phyloP scores from a whole-genome alignment of 1,140 invertebrate species.

The Sycophaga agraensis region DNA sequence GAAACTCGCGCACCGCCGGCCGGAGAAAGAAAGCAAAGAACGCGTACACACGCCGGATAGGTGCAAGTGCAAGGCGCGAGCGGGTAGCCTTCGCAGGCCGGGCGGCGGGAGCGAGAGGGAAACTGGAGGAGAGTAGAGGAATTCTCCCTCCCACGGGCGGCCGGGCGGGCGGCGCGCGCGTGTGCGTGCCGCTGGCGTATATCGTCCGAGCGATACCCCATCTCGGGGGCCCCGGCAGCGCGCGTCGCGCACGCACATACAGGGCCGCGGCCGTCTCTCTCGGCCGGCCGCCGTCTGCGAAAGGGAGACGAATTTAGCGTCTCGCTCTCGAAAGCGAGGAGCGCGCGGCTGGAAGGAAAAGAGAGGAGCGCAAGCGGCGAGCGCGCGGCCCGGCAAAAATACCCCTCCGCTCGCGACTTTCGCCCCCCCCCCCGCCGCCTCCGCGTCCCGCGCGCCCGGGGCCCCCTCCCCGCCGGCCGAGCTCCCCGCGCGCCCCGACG shows the following conservation, averaged over 20 bases:
- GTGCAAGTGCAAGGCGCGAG: background rate
- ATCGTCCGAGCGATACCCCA: slow-evolving; percentile 33
- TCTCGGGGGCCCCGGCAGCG: background rate
- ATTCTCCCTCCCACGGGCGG: slow-evolving; percentile 46
- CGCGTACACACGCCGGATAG: too few species aligned
- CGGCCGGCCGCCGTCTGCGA: slow-evolving; percentile 17
- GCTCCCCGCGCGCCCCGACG: too few species aligned
- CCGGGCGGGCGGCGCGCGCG: too few species aligned
- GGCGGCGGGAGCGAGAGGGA: background rate
- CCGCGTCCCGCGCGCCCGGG: background rate
- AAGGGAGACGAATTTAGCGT: slow-evolving; percentile 22
- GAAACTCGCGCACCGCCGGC: too few species aligned
- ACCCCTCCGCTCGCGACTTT: slow-evolving; percentile 17
- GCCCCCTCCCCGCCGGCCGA: too few species aligned
- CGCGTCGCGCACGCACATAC: background rate
- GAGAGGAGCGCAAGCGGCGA: background rate
- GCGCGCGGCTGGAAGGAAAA: slow-evolving; percentile 6
- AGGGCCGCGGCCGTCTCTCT: too few species aligned
- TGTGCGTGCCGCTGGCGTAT: slow-evolving; percentile 39
- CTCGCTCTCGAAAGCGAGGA: slow-evolving; percentile 6
- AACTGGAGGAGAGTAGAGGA: slow-evolving; percentile 23
- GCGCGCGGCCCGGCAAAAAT: slow-evolving; percentile 17
- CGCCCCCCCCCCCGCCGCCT: background rate
- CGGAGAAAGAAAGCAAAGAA: too few species aligned
- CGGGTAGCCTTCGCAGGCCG: background rate